Evolutionary conservation across 2,113 vertebrate genomes (phyloP).

Genomic region (Glaucidium brasilianum): DNA sequence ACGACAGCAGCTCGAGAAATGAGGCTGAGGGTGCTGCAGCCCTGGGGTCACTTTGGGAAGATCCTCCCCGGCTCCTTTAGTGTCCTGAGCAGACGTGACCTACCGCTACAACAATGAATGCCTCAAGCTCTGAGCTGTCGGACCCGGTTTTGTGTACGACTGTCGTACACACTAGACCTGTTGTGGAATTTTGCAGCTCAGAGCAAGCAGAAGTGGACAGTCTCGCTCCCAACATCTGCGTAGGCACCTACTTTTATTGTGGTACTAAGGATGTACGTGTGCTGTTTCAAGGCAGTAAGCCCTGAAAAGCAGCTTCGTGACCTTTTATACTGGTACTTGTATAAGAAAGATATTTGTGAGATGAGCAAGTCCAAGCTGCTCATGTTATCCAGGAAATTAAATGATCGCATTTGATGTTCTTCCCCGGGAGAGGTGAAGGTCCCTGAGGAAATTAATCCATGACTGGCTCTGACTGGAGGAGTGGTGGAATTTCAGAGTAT

Average conservation of each 20-base stretch:
- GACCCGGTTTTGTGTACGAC: accelerated
- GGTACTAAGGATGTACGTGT: accelerated
- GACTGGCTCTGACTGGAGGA: neutral
- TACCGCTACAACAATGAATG: accelerated
- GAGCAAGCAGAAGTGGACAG: neutral
- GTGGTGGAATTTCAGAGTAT: neutral
- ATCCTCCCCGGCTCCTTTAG: neutral
- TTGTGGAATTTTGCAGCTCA: neutral
- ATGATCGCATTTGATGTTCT: accelerated
- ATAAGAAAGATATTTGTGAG: neutral
- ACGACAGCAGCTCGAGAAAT: accelerated
- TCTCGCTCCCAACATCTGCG: accelerated
- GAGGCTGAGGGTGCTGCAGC: neutral
- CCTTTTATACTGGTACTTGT: neutral
- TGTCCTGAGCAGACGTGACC: neutral
- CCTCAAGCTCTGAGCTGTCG: neutral
- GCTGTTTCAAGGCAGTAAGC: neutral
- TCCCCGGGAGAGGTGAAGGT: neutral
- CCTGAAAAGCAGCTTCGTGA: accelerated
- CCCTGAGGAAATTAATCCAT: neutral
- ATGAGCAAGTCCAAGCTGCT: neutral
- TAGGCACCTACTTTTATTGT: accelerated
- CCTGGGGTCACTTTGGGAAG: accelerated
- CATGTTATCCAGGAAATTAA: neutral
- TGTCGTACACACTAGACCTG: too few relatives aligned